Conservation (phyloP, 2,888 invertebrate genomes). For the Thysanoteuthis rhombus region DNA sequence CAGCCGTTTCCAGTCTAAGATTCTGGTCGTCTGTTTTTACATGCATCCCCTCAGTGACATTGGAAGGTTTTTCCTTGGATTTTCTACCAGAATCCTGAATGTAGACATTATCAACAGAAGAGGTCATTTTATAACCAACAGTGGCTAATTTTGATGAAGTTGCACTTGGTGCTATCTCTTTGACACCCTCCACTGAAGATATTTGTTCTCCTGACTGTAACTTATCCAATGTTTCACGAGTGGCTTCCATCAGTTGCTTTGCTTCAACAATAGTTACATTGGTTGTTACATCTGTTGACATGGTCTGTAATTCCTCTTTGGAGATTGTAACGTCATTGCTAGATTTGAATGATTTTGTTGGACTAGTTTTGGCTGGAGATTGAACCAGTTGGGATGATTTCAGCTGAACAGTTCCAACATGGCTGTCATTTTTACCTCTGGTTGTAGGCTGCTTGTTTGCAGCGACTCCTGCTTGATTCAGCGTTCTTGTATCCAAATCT, state of each 20-base stretch:
- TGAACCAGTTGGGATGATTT: not conserved
- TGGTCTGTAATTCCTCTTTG: not conserved
- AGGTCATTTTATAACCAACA: not conserved
- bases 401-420: not conserved
- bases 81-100: not conserved
- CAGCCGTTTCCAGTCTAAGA: not conserved
- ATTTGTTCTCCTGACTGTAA: not conserved
- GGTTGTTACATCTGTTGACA: not conserved
- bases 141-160: not conserved
- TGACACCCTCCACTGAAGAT: not conserved
- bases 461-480: not conserved
- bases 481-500: not conserved
- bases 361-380: not conserved
- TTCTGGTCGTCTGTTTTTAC: not conserved
- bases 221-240: not conserved
- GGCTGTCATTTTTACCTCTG: not conserved
- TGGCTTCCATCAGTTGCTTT: not conserved
- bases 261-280: not conserved
- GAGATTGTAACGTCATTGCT: not conserved
- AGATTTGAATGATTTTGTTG: not conserved
- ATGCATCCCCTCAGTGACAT: not conserved
- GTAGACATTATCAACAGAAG: not conserved
- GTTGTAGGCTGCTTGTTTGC: not conserved
- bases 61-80: not conserved
- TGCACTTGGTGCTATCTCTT: not conserved